These are phyloP conservation scores for Chelmon rostratus DNA, from an alignment of 2,797 vertebrate genomes.

Conservation along the genomic window DNA sequence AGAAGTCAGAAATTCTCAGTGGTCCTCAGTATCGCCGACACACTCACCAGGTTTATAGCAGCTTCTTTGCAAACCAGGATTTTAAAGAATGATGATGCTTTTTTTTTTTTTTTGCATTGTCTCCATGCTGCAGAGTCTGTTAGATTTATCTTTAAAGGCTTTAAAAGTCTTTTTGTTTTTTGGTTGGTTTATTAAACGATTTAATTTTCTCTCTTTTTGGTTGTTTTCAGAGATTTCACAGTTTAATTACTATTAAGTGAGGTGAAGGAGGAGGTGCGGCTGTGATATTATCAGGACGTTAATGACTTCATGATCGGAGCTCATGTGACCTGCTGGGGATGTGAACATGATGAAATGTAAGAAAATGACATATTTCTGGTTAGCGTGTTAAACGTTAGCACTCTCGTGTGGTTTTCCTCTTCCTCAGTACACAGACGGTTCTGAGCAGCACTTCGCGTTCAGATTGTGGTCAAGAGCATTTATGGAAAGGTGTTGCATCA, in stretches of 20 bases:
- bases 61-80: constrained; percentile 1
- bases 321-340: constrained; percentile 4
- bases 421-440: constrained; percentile 16
- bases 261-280: constrained; percentile 3
- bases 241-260: constrained; percentile 10
- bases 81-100: neutral
- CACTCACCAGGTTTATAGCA: constrained; percentile 6
- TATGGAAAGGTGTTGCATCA: constrained; percentile 43
- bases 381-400: constrained; percentile 22
- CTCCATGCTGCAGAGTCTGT: constrained; percentile 6
- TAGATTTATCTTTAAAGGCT: neutral
- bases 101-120: neutral
- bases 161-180: constrained; percentile 3
- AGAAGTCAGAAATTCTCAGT: constrained; percentile 35
- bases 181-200: neutral
- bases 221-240: constrained; percentile 8
- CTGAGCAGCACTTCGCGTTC: constrained; percentile 11
- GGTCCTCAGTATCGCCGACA: constrained; percentile 13
- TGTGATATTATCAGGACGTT: neutral
- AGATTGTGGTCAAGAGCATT: constrained; percentile 35
- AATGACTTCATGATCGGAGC: neutral
- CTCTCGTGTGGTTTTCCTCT: constrained; percentile 27
- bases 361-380: constrained; percentile 36
- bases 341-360: constrained; percentile 12
- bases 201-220: constrained; percentile 20